Conservation (phyloP, 2,888 invertebrate species). For the Platycnemis pennipes region DNA sequence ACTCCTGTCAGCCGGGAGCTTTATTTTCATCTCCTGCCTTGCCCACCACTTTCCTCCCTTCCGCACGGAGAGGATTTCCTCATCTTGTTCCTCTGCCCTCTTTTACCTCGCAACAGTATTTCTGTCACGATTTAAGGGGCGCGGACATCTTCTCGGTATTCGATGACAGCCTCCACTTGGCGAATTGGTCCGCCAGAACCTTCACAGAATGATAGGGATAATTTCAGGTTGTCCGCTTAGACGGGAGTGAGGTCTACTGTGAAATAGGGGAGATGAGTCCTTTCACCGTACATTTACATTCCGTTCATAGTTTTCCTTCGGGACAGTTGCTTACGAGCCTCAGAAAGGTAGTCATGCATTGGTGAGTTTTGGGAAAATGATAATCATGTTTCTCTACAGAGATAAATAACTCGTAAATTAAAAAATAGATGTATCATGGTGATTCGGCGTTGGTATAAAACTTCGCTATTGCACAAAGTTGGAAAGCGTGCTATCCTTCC, state of each 20-base stretch:
- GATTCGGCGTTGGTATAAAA: no score
- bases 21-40: slow-evolving; percentile 43
- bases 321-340: no score
- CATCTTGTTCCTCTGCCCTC: neutral
- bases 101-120: neutral
- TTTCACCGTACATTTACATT: neutral
- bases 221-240: neutral
- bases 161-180: neutral
- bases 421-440: no score
- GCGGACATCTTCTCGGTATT: neutral
- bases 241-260: neutral
- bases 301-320: neutral
- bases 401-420: no score
- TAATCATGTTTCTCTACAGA: no score
- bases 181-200: neutral
- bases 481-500: no score
- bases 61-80: neutral
- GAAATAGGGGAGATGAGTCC: neutral
- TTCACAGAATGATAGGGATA: neutral
- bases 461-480: no score
- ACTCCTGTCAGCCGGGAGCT: slow-evolving; percentile 37
- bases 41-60: neutral
- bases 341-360: no score
- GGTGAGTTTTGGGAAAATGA: no score
- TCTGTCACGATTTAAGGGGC: neutral